A percentile compares a stretch with the other conserved stretches of the same genome.
Evolutionary conservation across 2,888 invertebrate species (phyloP).

Genomic region (Ferdinandea cuprea): DNA sequence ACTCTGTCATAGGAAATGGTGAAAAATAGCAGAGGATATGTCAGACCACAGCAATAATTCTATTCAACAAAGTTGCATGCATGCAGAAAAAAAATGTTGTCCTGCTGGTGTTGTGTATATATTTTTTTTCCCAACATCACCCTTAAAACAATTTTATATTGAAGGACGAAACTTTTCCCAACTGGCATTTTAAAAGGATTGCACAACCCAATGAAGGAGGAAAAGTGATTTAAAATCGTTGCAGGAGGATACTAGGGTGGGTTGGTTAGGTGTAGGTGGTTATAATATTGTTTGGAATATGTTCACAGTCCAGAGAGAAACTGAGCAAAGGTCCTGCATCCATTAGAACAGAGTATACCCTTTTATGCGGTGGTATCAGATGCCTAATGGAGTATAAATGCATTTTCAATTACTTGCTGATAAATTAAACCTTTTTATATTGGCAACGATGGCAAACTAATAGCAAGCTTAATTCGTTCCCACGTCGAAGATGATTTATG

Average conservation of each 20-base stretch:
- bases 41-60: constrained; percentile 35
- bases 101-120: constrained; percentile 24
- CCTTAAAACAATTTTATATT: constrained; percentile 28
- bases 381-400: constrained; percentile 64
- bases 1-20: neutral
- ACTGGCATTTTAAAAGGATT: constrained; percentile 36
- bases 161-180: constrained; percentile 38
- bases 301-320: neutral
- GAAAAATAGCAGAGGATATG: constrained; percentile 21
- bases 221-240: constrained; percentile 51
- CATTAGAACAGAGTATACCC: constrained; percentile 46
- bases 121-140: neutral
- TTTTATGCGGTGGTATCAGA: constrained; percentile 46
- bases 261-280: constrained; percentile 1
- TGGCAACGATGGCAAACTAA: constrained; percentile 37
- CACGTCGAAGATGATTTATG: constrained; percentile 38
- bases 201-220: constrained; percentile 2
- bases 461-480: constrained; percentile 25
- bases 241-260: neutral
- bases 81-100: constrained; percentile 16
- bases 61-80: constrained; percentile 53
- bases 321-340: constrained; percentile 33
- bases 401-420: constrained; percentile 60
- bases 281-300: constrained; percentile 58
- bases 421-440: constrained; percentile 57